Evolutionary conservation across 2,888 invertebrate genomes (phyloP).

Genomic region (Nesidiocoris tenuis): DNA sequence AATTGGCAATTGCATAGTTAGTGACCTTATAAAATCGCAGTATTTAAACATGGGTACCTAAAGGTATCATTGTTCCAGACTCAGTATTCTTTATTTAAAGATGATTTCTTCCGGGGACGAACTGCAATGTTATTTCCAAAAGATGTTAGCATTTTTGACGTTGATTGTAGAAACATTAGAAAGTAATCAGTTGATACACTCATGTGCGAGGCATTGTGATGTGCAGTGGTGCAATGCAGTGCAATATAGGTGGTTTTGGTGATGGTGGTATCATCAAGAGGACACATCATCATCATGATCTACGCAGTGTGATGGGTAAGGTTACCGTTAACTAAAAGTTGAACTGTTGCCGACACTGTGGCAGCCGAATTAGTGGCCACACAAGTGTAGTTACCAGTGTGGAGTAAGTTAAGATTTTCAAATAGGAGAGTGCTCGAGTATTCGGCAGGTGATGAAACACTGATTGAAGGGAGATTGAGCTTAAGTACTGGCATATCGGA

Average conservation of each 20-base stretch:
- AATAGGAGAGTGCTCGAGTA: slow-evolving; percentile 61
- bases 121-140: no score
- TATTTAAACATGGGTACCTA: no score
- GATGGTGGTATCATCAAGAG: neutral
- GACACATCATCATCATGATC: neutral
- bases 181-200: slow-evolving; percentile 4
- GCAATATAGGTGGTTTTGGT: slow-evolving; percentile 25
- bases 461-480: slow-evolving; percentile 42
- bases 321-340: slow-evolving; percentile 69
- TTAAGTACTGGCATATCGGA: slow-evolving; percentile 57
- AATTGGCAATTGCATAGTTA: no score
- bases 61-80: no score
- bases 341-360: slow-evolving; percentile 66
- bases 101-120: no score
- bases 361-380: slow-evolving; percentile 71
- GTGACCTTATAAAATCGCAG: no score
- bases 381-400: slow-evolving; percentile 71
- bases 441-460: slow-evolving; percentile 46
- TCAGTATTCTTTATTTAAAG: no score
- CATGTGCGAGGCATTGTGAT: slow-evolving; percentile 35
- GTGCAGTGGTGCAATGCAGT: slow-evolving; percentile 43
- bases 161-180: no score
- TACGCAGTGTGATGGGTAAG: neutral
- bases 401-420: slow-evolving; percentile 67
- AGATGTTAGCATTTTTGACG: no score